These are phyloP conservation scores for Sisyra terminalis DNA, from an alignment of 2,888 invertebrate genomes.

Conservation along the genomic window DNA sequence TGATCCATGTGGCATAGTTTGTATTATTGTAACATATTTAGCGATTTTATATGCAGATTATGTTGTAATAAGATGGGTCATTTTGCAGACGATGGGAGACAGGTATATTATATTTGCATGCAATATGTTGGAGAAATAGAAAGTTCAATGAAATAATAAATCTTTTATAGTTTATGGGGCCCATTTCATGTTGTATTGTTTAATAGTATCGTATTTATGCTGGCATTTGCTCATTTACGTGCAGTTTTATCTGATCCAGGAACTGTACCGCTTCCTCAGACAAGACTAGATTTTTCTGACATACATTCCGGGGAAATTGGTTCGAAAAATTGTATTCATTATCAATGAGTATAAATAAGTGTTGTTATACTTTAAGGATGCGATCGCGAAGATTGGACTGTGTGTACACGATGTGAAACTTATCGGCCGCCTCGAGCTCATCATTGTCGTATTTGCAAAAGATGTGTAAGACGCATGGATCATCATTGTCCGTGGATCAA, in stretches of 20 bases:
- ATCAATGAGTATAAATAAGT: background rate
- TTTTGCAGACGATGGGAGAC: slow-evolving; percentile 62
- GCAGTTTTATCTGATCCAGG: slow-evolving; percentile 85
- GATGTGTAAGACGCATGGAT: slow-evolving; percentile 67
- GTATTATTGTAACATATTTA: slow-evolving; percentile 61
- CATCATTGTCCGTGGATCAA: slow-evolving; percentile 89
- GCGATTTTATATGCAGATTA: slow-evolving; percentile 78
- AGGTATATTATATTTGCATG: slow-evolving; percentile 36
- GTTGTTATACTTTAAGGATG: slow-evolving; percentile 20
- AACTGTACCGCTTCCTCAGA: slow-evolving; percentile 59
- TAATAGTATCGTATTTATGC: slow-evolving; percentile 58
- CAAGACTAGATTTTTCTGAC: slow-evolving; percentile 63
- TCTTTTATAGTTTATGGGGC: slow-evolving; percentile 55
- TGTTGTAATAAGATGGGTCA: slow-evolving; percentile 69
- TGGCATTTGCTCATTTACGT: slow-evolving; percentile 61
- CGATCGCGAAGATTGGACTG: slow-evolving; percentile 55
- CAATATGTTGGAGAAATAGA: background rate
- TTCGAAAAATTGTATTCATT: slow-evolving; percentile 14
- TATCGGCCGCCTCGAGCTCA: slow-evolving; percentile 72
- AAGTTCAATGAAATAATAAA: background rate
- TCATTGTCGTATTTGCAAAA: slow-evolving; percentile 74
- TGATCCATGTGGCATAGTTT: slow-evolving; percentile 75
- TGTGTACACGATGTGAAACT: slow-evolving; percentile 66
- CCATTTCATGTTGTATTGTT: slow-evolving; percentile 63
- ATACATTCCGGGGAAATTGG: slow-evolving; percentile 44